Evolutionary conservation across 2,888 invertebrate species (phyloP), one percentile per base, ranked within the genome.

Genomic region (Mythimna impura): DNA sequence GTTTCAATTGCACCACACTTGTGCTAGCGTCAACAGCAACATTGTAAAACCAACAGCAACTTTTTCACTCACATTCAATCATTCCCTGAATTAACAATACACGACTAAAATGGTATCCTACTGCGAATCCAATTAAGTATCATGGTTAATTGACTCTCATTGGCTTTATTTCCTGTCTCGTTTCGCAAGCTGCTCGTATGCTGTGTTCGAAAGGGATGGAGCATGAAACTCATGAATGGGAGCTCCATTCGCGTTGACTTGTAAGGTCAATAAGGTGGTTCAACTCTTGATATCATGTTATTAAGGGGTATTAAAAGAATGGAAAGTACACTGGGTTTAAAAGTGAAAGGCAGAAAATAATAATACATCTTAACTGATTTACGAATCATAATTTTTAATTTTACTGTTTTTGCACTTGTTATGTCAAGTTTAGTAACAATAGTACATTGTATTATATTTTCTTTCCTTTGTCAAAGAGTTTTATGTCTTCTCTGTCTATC

Each of bases 241-340:
- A 85, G 85, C 69, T 73, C 88, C 89, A 90, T 91, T 91, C 89
- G 90, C 88, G 88, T 89, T 93, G 94, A 92, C 94, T 90, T 82
- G 87, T 88, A 89, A 92, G 95, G 95, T 95, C 95, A 95, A 91
- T 88, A 90, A 92, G 93, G 91, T 93, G 93, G 91, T 92, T 93
- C 92, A 94, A 93, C 93, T 89, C 88, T 62, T 82, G 89, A 88
- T 90, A 88, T 77, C 77, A 75, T 86, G 81, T 83, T 83, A 86
- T 87, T 86, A 87, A 89, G 85, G 84, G 84, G 87, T 80, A 83
- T 84, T 86, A 85, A 86, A 85, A 87, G 70, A 75, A 66, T 78
- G 68, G 75, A 82, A 75, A 80, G 71, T 60, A 67, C n/a, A 69
- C 14, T 58, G 9, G 40, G 25, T 55, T 58, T 4, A 34, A 69